These are phyloP conservation scores for Drosophila mimetica DNA, from an alignment of 2,888 invertebrate species.

Conservation along the genomic window DNA sequence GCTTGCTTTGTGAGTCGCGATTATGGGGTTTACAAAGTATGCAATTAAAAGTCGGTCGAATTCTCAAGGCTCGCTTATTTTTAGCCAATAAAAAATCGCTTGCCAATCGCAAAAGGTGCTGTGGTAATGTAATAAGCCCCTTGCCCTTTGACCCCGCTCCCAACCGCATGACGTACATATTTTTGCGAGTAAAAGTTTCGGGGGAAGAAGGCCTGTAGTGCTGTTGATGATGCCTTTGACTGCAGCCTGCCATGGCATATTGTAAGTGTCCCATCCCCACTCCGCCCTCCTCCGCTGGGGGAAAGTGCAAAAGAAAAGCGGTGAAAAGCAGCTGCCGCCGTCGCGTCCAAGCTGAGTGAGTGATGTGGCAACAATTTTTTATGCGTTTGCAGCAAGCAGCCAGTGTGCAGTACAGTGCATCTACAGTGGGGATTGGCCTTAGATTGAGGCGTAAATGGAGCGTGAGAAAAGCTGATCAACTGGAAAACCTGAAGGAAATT, in stretches of 20 bases:
- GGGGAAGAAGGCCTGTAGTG: not conserved
- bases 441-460: conserved; percentile 1
- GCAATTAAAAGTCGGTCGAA: conserved; percentile 59
- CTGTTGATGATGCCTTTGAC: conserved; percentile 53
- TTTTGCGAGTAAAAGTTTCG: conserved; percentile 8
- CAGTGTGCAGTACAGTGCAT: conserved; percentile 5
- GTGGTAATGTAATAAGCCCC: conserved; percentile 32
- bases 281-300: not conserved
- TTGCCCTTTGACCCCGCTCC: conserved; percentile 3
- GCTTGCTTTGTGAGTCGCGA: conserved; percentile 6
- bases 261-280: conserved; percentile 27
- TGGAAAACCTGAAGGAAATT: conserved; percentile 1
- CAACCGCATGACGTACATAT: conserved; percentile 9
- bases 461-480: conserved; percentile 1
- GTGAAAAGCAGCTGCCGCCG: conserved; percentile 44
- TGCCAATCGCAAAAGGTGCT: conserved; percentile 38
- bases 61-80: conserved; percentile 8
- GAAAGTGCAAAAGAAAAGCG: conserved; percentile 40
- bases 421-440: conserved; percentile 27
- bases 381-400: conserved; percentile 33
- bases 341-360: conserved; percentile 52
- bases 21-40: conserved; percentile 31
- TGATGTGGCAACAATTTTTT: conserved; percentile 67
- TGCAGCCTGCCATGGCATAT: conserved; percentile 41
- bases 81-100: conserved; percentile 34